phyloP scores from a whole-genome alignment of 2,797 vertebrate species.

The Pristis pectinata region DNA sequence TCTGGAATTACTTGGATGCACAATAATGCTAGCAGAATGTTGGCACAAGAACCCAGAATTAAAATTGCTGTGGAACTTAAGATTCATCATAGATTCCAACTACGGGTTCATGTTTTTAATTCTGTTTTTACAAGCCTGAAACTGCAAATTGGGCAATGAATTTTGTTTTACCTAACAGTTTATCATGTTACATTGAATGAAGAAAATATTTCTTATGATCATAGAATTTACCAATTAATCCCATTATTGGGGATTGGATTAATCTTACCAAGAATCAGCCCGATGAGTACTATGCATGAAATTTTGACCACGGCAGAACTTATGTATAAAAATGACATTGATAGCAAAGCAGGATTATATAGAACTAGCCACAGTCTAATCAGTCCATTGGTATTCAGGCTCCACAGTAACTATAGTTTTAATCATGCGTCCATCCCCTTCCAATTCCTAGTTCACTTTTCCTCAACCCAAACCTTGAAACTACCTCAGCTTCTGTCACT shows the following conservation, averaged over 20 bases:
- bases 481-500: too few species aligned
- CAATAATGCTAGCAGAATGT: neutral
- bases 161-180: neutral
- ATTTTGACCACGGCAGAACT: neutral
- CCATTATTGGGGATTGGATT: neutral
- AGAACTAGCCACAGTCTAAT: neutral
- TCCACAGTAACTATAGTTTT: neutral
- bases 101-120: neutral
- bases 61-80: neutral
- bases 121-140: neutral
- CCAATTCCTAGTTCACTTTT: neutral
- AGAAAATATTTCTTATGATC: neutral
- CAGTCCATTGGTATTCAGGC: neutral
- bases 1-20: neutral
- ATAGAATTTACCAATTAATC: neutral
- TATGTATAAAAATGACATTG: neutral
- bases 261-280: neutral
- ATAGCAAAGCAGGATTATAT: neutral
- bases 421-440: neutral
- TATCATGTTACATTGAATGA: neutral
- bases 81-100: neutral
- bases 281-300: neutral
- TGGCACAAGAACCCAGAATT: neutral
- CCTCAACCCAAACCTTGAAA: too few species aligned
- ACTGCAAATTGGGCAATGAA: neutral